Percentiles rank a stretch among this genome's conserved stretches.
phyloP scores from a whole-genome alignment of 1,140 invertebrate genomes.

The Antheraea pernyi region DNA sequence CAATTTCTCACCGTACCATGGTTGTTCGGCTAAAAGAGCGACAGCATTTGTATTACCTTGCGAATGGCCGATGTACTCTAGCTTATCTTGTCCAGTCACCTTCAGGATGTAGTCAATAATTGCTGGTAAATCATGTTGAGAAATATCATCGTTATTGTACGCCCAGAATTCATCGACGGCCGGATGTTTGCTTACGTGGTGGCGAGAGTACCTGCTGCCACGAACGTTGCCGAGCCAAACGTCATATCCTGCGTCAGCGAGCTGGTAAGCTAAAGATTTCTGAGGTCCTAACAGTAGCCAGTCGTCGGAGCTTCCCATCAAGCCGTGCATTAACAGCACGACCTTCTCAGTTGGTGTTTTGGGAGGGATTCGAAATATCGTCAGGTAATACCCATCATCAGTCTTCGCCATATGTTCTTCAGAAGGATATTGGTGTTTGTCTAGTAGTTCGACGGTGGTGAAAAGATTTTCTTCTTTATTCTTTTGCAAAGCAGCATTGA shows the following conservation, averaged over 20 bases:
- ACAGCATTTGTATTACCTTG: conserved; percentile 71
- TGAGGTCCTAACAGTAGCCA: conserved; percentile 80
- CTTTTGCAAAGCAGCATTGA: conserved; percentile 26
- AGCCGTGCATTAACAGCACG: conserved; percentile 84
- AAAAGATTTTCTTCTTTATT: conserved; percentile 38
- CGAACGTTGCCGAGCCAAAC: conserved; percentile 89
- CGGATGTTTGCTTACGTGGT: conserved; percentile 77
- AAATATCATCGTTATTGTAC: conserved; percentile 86
- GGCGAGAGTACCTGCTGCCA: conserved; percentile 85
- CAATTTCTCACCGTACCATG: conserved; percentile 84
- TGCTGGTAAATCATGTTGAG: conserved; percentile 86
- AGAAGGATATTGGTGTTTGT: conserved; percentile 78
- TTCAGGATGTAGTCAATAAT: conserved; percentile 85
- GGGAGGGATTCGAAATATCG: conserved; percentile 80
- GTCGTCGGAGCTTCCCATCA: conserved; percentile 82
- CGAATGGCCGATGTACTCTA: conserved; percentile 85
- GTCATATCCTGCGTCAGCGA: conserved; percentile 83
- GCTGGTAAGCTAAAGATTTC: conserved; percentile 74
- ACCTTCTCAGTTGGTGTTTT: conserved; percentile 45
- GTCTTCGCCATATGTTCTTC: conserved; percentile 81
- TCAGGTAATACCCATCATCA: conserved; percentile 82
- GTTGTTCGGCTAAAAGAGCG: conserved; percentile 79
- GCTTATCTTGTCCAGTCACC: conserved; percentile 69
- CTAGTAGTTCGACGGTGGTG: conserved; percentile 54
- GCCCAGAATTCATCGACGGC: conserved; percentile 76